Conservation (phyloP, 2,888 invertebrate species). For the Melanostoma mellinum region DNA sequence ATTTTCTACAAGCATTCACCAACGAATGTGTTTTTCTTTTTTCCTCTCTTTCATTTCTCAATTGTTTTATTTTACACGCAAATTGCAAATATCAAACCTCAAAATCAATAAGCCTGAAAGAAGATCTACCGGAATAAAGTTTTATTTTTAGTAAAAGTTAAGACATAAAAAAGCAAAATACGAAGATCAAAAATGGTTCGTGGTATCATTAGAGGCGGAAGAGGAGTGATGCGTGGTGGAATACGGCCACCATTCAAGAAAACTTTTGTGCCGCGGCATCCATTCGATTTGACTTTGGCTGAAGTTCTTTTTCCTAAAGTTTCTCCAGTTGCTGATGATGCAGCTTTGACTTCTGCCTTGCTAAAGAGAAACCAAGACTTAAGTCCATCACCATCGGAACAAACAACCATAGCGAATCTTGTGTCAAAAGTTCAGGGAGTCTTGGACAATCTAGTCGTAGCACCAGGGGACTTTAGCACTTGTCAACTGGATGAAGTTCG, state of each 20-base stretch:
- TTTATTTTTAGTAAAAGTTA: no score
- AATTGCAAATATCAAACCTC: no score
- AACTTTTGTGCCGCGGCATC: constrained; percentile 88
- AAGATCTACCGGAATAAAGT: no score
- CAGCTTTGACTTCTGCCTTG: constrained; percentile 91
- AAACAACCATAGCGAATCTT: constrained; percentile 94
- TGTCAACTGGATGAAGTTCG: constrained; percentile 97
- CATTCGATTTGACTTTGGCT: constrained; percentile 93
- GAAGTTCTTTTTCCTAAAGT: constrained; percentile 94
- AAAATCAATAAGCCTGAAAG: no score
- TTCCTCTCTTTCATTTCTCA: no score
- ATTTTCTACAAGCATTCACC: no score
- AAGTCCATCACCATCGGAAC: constrained; percentile 94
- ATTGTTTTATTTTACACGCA: no score
- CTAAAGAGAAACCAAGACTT: constrained; percentile 96
- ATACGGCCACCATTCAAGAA: constrained; percentile 86
- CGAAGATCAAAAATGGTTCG: constrained; percentile 85
- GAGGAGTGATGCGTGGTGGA: constrained; percentile 86
- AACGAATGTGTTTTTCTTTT: no score
- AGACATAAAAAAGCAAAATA: no score
- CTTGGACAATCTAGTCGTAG: constrained; percentile 95
- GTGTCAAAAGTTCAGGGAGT: constrained; percentile 98
- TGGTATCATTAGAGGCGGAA: constrained; percentile 86
- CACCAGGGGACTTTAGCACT: constrained; percentile 96
- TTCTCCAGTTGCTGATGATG: constrained; percentile 91